Evolutionary conservation across 1,140 invertebrate species (phyloP), one percentile per base, ranked within the genome.

Genomic region (Drosophila arizonae): DNA sequence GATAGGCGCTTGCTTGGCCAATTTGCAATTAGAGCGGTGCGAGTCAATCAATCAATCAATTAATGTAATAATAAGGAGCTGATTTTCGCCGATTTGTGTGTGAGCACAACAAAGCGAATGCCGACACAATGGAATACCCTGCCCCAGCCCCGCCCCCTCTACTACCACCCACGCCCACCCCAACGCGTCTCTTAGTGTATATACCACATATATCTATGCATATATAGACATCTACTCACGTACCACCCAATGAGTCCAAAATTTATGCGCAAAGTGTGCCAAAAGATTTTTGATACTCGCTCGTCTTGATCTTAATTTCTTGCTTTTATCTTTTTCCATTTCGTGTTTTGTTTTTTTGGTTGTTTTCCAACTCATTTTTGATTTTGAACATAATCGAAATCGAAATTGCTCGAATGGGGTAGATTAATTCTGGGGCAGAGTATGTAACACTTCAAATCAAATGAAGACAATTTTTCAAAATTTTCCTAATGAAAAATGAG

Each of bases 41-140:
- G 79, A 84, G 76, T 82, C 76, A 82, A 82, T 82, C 80, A 82
- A 82, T 82, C 80, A 82, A 82, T 82, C 80, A 82, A 84, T 84
- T 82, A 84, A 63, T 60, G 64, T 69, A 76, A 82, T 82, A 82
- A 82, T 72, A 72, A 57, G 60, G 63, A 64, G 39, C 66, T 64
- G 66, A 79, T 77, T 74, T 73, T 2, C 41, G 43, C 39, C 28
- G 56, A 71, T 75, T 72, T 36, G 21, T 24, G 21, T 64, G 39
- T 70, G 67, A 61, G 33, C 33, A 36, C 33, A 78, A 78, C 69
- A 73, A 64, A 71, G 51, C 45, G 33, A 63, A 36, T 52, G 66
- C 66, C 66, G 66, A 60, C 66, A 33, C 13, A 39, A 33, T 17
- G 30, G 10, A 46, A n/a, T 48, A 45, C 33, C 5, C n/a, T 8